These are phyloP conservation scores for Caenorhabditis drosophilae DNA, from an alignment of 2,888 invertebrate genomes.

Conservation along the genomic window DNA sequence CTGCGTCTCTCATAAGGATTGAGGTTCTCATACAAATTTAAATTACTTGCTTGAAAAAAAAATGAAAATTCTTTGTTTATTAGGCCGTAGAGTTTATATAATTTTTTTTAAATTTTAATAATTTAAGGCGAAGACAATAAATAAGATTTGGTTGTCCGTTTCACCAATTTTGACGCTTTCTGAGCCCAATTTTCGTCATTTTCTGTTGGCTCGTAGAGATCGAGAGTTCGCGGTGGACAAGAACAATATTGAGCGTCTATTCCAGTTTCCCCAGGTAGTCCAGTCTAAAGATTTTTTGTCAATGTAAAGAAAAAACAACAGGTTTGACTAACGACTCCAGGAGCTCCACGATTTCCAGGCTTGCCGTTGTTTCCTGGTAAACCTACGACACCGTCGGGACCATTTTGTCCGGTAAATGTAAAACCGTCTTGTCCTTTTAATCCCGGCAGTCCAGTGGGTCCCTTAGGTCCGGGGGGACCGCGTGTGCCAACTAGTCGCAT, in stretches of 20 bases:
- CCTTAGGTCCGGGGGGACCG: conserved; percentile 11
- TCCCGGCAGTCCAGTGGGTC: conserved; percentile 12
- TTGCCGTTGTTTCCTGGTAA: conserved; percentile 17
- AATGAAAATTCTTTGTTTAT: too few relatives aligned
- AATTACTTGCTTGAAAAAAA: too few relatives aligned
- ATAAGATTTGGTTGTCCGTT: too few relatives aligned
- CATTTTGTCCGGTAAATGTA: conserved; percentile 8
- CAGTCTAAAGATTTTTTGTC: not conserved
- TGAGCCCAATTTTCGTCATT: conserved; percentile 20
- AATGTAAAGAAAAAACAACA: too few relatives aligned
- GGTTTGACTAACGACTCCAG: not conserved
- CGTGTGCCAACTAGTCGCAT: conserved; percentile 5
- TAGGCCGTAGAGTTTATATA: too few relatives aligned
- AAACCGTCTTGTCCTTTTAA: too few relatives aligned
- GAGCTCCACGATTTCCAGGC: conserved; percentile 11
- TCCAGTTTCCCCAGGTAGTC: conserved; percentile 8
- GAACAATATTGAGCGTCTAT: conserved; percentile 27
- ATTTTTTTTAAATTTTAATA: too few relatives aligned
- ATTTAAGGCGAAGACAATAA: too few relatives aligned
- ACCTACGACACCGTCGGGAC: too few relatives aligned
- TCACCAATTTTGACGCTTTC: conserved; percentile 7
- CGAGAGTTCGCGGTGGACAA: conserved; percentile 13
- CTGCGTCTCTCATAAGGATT: too few relatives aligned
- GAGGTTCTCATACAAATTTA: too few relatives aligned
- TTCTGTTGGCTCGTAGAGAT: not conserved